Evolutionary conservation across 2,113 vertebrate genomes (phyloP), one percentile per base, ranked within the genome.

Genomic region (Podilymbus podiceps): DNA sequence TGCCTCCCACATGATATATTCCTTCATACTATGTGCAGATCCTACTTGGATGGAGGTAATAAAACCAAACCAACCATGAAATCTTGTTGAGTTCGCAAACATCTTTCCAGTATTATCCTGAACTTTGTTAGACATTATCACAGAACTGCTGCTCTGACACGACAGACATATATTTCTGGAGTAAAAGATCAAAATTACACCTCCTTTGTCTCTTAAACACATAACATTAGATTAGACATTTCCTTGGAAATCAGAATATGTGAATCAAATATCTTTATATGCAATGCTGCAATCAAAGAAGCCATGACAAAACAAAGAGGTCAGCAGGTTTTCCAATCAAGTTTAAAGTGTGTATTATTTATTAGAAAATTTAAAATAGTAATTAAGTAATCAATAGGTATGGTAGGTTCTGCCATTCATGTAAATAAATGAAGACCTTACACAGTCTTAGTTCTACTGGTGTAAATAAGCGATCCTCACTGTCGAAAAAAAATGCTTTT

Each of bases 121-220:
- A 76, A 42, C 7, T 38, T 74, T 63, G 14, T 47, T n/a, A 71
- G 15, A 42, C 15, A 15, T 68, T 28, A 33, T 47, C 28, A 50
- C 23, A 77, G 50, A 85, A 40, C n/a, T 79, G 28, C 38, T 78
- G 38, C 17, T 69, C 46, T 88, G 35, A 53, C 16, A 35, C 24
- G 73, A 58, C 58, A 88, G 20, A 6, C 55, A 15, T 8, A 1
- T 62, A 35, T 25, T 16, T 62, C 38, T 55, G 17, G 9, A 77
- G 18, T 58, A 77, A 67, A 83, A 47, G 38, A 63, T 7, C 9
- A 3, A 71, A 89, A 69, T 4, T 15, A 8, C 0, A 0, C 49
- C 31, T 68, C 24, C 16, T 46, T 16, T 18, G 6, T 33, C 58
- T 73, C 33, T 40, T 86, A 53, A 89, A 56, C 18, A 46, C 1